A percentile compares a stretch with the other conserved stretches of the same genome.
Evolutionary conservation across 2,888 invertebrate genomes (phyloP).

Genomic region (Amblyjoppa proteus): DNA sequence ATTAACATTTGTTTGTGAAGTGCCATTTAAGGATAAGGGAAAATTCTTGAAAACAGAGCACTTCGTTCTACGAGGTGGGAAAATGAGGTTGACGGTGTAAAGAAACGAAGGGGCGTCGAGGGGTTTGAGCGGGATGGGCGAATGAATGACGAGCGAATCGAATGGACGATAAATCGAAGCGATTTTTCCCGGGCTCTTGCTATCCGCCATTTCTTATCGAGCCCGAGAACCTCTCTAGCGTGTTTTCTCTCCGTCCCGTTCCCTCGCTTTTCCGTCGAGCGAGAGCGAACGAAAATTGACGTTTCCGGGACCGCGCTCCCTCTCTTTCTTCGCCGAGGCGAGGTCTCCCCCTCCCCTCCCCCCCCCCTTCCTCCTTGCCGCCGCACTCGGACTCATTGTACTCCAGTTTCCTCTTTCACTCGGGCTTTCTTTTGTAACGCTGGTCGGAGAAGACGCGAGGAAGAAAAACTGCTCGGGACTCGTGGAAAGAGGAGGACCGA

Average conservation of each 20-base stretch:
- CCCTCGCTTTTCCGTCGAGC: slow-evolving; percentile 68
- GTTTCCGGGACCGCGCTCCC: slow-evolving; percentile 75
- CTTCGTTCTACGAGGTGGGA: not conserved
- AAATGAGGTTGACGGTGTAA: slow-evolving; percentile 24
- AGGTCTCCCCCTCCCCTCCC: slow-evolving; percentile 27
- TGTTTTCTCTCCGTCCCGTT: slow-evolving; percentile 61
- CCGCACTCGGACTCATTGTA: slow-evolving; percentile 56
- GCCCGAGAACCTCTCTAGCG: slow-evolving; percentile 49
- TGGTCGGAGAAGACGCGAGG: slow-evolving; percentile 5
- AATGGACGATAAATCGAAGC: slow-evolving; percentile 67
- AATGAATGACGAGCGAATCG: slow-evolving; percentile 62
- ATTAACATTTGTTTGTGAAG: too few relatives aligned
- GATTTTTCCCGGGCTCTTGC: slow-evolving; percentile 50
- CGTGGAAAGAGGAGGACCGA: slow-evolving; percentile 48
- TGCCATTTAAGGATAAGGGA: too few relatives aligned
- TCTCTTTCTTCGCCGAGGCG: slow-evolving; percentile 23
- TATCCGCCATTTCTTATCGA: slow-evolving; percentile 61
- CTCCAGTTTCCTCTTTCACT: slow-evolving; percentile 52
- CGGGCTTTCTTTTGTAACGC: slow-evolving; percentile 52
- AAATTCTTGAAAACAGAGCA: too few relatives aligned
- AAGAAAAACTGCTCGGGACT: slow-evolving; percentile 18
- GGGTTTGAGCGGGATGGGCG: slow-evolving; percentile 39
- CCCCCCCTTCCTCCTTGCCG: not conserved
- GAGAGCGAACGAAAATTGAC: slow-evolving; percentile 73
- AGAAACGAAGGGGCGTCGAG: slow-evolving; percentile 51